phyloP scores from a whole-genome alignment of 2,113 vertebrate genomes.

The Leucopsar rothschildi region DNA sequence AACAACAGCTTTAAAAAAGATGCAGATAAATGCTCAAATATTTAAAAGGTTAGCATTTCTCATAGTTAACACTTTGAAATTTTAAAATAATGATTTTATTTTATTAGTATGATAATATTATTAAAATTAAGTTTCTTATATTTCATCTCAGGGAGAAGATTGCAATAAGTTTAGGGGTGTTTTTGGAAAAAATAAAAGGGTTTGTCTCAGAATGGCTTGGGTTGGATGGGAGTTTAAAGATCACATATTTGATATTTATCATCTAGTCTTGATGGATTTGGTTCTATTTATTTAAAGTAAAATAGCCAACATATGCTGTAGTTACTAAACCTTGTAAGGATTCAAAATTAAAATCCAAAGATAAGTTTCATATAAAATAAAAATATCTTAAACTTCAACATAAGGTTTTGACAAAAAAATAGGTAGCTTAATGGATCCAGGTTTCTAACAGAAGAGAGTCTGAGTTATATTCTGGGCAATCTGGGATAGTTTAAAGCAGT shows the following conservation, averaged over 20 bases:
- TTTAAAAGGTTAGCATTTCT: background rate
- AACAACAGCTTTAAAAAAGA: background rate
- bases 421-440: background rate
- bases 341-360: slow-evolving; percentile 5
- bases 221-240: background rate
- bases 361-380: background rate
- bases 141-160: background rate
- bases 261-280: background rate
- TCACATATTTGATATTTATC: background rate
- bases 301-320: background rate
- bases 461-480: background rate
- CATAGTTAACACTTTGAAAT: background rate
- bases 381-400: background rate
- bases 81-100: background rate
- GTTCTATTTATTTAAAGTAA: background rate
- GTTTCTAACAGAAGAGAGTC: background rate
- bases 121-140: background rate
- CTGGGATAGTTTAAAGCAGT: background rate
- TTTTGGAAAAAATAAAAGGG: background rate
- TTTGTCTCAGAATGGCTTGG: background rate
- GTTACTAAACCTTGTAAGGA: background rate
- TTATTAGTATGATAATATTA: background rate
- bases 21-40: background rate
- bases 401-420: background rate
- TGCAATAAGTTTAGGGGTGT: background rate